A percentile compares a stretch with the other conserved stretches of the same genome.
phyloP scores from a whole-genome alignment of 2,797 vertebrate genomes.

The Oophaga sylvatica region DNA sequence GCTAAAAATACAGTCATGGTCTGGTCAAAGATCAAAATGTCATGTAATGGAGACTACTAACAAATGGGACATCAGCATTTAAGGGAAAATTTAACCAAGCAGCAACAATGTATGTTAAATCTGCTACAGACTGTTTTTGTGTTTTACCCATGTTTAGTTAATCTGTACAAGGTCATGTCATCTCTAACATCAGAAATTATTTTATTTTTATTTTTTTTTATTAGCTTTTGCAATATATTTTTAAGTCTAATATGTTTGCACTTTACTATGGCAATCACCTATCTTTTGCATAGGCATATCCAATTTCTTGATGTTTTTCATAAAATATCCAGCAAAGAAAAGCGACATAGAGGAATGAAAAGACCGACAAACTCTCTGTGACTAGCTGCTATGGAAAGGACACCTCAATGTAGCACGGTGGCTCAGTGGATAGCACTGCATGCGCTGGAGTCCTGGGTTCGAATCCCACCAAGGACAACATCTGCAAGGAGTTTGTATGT shows the following conservation, averaged over 20 bases:
- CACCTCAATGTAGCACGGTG: no score
- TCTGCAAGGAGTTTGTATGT: no score
- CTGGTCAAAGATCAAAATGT: slow-evolving; percentile 34
- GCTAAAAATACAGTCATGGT: slow-evolving; percentile 15
- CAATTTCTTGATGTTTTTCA: no score
- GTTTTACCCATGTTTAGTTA: background rate
- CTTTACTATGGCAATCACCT: no score
- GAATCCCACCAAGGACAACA: no score
- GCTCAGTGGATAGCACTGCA: no score
- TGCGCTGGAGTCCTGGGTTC: no score
- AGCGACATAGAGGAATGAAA: no score
- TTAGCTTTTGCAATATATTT: background rate
- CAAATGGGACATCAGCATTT: background rate
- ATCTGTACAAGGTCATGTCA: background rate
- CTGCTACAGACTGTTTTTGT: background rate
- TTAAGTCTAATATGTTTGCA: background rate
- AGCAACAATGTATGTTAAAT: background rate
- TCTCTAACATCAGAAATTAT: background rate
- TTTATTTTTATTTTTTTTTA: background rate
- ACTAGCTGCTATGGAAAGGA: no score
- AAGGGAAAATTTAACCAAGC: background rate
- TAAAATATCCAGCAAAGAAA: no score
- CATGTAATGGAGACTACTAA: slow-evolving; percentile 12
- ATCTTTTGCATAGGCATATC: no score
- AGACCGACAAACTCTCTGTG: no score